A percentile compares a stretch with the other conserved stretches of the same genome.
Conservation (phyloP, 1,140 invertebrate genomes). For the Cotesia glomerata region DNA sequence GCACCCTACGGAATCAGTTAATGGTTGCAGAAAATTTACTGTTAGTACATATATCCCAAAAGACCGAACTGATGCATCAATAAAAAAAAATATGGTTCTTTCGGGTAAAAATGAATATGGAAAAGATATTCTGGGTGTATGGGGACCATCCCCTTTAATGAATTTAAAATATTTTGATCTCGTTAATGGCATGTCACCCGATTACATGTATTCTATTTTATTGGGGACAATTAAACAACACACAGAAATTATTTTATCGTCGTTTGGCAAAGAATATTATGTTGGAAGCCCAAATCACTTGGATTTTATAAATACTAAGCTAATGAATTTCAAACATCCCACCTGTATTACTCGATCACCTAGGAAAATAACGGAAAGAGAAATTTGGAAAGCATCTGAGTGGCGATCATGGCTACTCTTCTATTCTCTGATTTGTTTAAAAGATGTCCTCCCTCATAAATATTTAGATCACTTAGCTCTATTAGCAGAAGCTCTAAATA, state of each 20-base stretch:
- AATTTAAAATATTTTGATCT: conserved; percentile 22
- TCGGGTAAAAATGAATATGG: neutral
- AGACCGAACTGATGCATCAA: conserved; percentile 19
- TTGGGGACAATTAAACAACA: conserved; percentile 29
- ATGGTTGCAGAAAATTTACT: conserved; percentile 15
- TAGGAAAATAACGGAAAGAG: conserved; percentile 9
- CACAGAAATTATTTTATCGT: conserved; percentile 28
- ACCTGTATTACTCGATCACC: conserved; percentile 20
- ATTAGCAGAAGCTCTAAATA: neutral
- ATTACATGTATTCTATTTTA: conserved; percentile 33
- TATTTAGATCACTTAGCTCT: neutral
- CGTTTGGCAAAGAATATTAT: conserved; percentile 21
- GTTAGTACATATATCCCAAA: neutral
- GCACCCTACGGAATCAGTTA: neutral
- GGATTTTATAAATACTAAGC: conserved; percentile 20
- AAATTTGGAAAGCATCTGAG: no score
- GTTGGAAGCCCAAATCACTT: conserved; percentile 26
- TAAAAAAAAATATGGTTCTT: conserved; percentile 4
- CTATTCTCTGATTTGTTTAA: conserved; percentile 14
- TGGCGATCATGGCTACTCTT: neutral
- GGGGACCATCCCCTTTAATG: conserved; percentile 1
- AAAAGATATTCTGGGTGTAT: neutral
- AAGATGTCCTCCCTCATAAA: neutral
- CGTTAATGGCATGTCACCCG: conserved; percentile 25
- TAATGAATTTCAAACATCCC: conserved; percentile 10